A percentile compares a stretch with the other conserved stretches of the same genome.
These are phyloP conservation scores for Platyura marginata DNA, from an alignment of 1,140 invertebrate genomes.

Conservation along the genomic window DNA sequence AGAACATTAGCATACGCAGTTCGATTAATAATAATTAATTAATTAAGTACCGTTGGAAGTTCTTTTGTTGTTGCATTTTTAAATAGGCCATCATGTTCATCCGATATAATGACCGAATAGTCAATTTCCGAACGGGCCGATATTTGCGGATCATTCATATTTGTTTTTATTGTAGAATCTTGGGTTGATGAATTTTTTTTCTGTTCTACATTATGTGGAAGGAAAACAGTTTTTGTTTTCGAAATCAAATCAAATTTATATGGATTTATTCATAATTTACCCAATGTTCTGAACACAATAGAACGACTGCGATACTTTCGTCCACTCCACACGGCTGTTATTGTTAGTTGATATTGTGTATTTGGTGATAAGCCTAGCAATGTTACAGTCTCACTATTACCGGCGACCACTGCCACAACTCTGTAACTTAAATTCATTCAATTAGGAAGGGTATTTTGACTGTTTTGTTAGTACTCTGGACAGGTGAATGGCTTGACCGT, in stretches of 20 bases:
- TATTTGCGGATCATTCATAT: constrained; percentile 6
- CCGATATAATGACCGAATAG: neutral
- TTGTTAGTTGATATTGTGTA: constrained; percentile 68
- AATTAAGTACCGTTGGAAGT: constrained; percentile 16
- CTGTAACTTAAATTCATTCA: constrained; percentile 55
- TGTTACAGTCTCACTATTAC: constrained; percentile 66
- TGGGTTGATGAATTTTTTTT: constrained; percentile 45
- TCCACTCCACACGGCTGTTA: constrained; percentile 57
- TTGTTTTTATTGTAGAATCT: neutral
- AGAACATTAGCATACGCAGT: too few species aligned
- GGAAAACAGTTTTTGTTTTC: neutral
- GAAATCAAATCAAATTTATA: constrained; percentile 2
- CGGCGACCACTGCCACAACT: constrained; percentile 69
- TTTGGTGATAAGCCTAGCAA: constrained; percentile 59
- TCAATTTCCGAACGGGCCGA: neutral
- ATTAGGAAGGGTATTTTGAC: constrained; percentile 6
- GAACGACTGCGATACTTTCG: constrained; percentile 62
- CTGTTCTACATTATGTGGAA: constrained; percentile 32
- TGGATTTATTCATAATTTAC: constrained; percentile 29
- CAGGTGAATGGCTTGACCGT: neutral
- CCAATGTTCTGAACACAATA: constrained; percentile 70
- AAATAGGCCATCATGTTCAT: constrained; percentile 5
- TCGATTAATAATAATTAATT: too few species aligned
- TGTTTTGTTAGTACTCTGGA: neutral
- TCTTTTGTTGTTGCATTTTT: constrained; percentile 29